A percentile compares a stretch with the other conserved stretches of the same genome.
Conservation (phyloP, 2,888 invertebrate species). For the Aphidius colemani region DNA sequence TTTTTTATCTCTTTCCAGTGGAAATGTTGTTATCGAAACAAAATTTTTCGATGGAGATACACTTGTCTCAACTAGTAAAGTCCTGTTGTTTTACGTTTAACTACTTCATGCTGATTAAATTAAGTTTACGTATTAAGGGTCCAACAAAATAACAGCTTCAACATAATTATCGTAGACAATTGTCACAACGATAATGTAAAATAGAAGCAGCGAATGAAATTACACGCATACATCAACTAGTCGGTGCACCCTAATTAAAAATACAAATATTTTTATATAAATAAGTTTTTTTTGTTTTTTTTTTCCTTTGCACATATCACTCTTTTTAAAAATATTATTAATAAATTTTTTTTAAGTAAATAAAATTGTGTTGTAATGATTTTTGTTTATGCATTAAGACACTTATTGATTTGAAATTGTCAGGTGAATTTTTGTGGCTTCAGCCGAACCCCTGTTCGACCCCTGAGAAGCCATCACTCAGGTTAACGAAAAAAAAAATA, state of each 20-base stretch:
- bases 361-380: too few species aligned
- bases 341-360: too few species aligned
- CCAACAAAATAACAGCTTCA: constrained; percentile 21
- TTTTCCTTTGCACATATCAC: too few species aligned
- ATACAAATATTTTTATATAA: too few species aligned
- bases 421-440: constrained; percentile 3
- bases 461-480: constrained; percentile 33
- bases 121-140: constrained; percentile 21
- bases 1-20: constrained; percentile 65
- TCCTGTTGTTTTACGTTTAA: constrained; percentile 93
- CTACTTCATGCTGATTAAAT: background rate
- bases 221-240: background rate
- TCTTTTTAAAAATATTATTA: too few species aligned
- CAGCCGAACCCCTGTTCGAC: constrained; percentile 11
- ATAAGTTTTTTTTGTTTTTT: too few species aligned
- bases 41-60: constrained; percentile 95
- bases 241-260: too few species aligned
- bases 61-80: constrained; percentile 91
- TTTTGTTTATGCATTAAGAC: too few species aligned
- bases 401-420: too few species aligned
- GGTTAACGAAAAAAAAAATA: constrained; percentile 36
- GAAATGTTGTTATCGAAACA: constrained; percentile 95
- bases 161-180: background rate
- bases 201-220: background rate
- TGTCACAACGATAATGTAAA: background rate